Conservation (phyloP, 2,888 invertebrate species). For the Pristionchus fissidentatus region DNA sequence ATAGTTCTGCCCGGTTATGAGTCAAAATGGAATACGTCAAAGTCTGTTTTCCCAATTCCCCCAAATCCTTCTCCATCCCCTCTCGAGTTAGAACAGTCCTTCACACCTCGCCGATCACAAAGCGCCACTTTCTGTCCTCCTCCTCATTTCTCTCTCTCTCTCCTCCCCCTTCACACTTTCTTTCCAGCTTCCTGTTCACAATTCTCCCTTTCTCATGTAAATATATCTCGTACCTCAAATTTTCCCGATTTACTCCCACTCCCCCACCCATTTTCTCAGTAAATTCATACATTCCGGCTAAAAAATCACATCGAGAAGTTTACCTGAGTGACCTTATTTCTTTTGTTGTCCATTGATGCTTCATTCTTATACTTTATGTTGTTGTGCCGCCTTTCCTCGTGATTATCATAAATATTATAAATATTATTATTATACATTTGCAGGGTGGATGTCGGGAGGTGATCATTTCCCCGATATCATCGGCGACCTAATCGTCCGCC, state of each 20-base stretch:
- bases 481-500: neutral
- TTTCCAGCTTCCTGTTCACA: neutral
- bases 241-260: neutral
- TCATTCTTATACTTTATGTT: neutral
- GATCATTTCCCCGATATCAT: conserved; percentile 3
- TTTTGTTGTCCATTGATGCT: too few species aligned
- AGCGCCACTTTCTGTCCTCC: neutral
- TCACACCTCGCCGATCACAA: too few species aligned
- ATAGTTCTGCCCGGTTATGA: too few species aligned
- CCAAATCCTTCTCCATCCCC: too few species aligned
- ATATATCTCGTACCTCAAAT: neutral
- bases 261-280: neutral
- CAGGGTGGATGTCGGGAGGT: too few species aligned
- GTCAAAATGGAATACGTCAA: too few species aligned
- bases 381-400: too few species aligned
- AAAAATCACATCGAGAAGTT: neutral
- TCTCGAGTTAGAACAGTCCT: too few species aligned
- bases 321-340: too few species aligned
- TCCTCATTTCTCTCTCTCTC: neutral
- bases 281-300: neutral
- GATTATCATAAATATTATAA: too few species aligned
- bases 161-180: neutral
- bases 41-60: too few species aligned
- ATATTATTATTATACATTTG: neutral
- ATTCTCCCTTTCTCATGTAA: neutral